Conservation (phyloP, 2,113 vertebrate genomes). For the Himantopus leucocephalus region DNA sequence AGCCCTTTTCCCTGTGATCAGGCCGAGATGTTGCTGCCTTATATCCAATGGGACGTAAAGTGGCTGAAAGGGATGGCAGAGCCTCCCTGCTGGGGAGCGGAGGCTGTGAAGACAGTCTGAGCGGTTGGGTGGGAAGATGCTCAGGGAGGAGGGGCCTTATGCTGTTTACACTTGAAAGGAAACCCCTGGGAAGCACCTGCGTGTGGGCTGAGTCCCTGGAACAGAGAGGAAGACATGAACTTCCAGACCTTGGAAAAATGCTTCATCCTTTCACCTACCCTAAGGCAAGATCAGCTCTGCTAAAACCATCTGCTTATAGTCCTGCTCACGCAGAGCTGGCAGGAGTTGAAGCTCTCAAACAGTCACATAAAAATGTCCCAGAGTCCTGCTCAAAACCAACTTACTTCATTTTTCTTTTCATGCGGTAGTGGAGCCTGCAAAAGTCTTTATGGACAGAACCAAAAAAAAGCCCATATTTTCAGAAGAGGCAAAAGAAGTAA, state of each 20-base stretch:
- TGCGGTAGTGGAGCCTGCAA: background rate
- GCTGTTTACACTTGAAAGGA: background rate
- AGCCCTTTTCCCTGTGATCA: background rate
- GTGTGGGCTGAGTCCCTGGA: background rate
- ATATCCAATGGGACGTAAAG: background rate
- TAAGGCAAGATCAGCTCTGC: background rate
- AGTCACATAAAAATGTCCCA: background rate
- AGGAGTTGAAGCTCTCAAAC: background rate
- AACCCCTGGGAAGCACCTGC: background rate
- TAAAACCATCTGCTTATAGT: background rate
- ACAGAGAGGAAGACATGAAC: background rate
- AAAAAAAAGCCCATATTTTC: background rate
- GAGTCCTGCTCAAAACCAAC: background rate
- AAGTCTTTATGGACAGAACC: background rate
- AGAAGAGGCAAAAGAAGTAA: background rate
- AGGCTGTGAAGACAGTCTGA: background rate
- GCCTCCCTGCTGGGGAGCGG: accelerated
- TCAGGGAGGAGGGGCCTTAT: background rate
- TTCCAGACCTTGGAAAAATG: background rate
- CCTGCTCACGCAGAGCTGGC: background rate
- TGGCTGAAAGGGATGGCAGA: background rate
- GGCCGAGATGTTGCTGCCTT: background rate
- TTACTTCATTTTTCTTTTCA: background rate
- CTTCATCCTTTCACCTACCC: background rate
- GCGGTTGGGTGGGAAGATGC: background rate